Evolutionary conservation across 2,888 invertebrate species (phyloP).

Genomic region (Cabera pusaria): DNA sequence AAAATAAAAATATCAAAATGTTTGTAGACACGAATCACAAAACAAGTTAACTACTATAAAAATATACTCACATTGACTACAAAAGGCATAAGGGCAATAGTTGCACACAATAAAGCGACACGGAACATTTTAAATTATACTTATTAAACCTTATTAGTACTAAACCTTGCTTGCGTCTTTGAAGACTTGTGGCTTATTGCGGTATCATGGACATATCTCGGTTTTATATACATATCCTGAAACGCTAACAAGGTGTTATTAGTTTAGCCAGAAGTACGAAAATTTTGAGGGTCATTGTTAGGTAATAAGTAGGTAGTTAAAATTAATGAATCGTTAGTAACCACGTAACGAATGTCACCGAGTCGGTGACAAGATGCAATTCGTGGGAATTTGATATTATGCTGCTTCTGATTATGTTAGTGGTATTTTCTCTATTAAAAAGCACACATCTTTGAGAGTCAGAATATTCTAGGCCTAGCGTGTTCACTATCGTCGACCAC

Average conservation of each 20-base stretch:
- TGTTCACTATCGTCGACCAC: too few species aligned
- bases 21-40: too few species aligned
- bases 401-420: too few species aligned
- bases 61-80: conserved; percentile 43
- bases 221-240: conserved; percentile 40
- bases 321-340: conserved; percentile 8
- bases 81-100: conserved; percentile 42
- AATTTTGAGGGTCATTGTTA: conserved; percentile 22
- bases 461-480: too few species aligned
- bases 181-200: conserved; percentile 26
- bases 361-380: conserved; percentile 16
- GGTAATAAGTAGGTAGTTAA: conserved; percentile 21
- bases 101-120: conserved; percentile 37
- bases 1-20: too few species aligned
- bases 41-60: neutral
- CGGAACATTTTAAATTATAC: conserved; percentile 45
- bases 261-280: conserved; percentile 15
- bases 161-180: conserved; percentile 8
- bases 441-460: too few species aligned
- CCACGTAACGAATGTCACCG: conserved; percentile 16
- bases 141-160: conserved; percentile 4
- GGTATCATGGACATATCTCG: conserved; percentile 18
- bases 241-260: conserved; percentile 19
- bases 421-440: too few species aligned
- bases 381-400: too few species aligned